phyloP scores from a whole-genome alignment of 2,113 vertebrate species.

The Oncorhynchus mykiss region DNA sequence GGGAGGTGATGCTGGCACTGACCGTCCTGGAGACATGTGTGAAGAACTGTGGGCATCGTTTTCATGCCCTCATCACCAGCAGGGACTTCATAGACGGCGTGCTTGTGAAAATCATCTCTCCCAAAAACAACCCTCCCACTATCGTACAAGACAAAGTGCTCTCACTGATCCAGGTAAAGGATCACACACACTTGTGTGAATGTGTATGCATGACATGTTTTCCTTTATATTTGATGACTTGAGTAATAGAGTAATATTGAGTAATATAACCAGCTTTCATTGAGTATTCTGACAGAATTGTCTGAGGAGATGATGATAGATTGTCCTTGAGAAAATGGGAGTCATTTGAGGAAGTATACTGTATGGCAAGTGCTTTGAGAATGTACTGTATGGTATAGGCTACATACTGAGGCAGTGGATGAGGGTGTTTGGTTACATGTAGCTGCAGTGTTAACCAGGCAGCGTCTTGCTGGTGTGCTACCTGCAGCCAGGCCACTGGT shows the following conservation, averaged over 20 bases:
- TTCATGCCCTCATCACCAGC: constrained; percentile 90
- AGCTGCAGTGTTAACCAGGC: constrained; percentile 24
- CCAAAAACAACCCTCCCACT: constrained; percentile 95
- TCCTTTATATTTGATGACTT: neutral
- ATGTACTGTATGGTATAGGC: no score
- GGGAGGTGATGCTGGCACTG: constrained; percentile 95
- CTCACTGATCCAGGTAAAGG: constrained; percentile 89
- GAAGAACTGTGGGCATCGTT: constrained; percentile 98
- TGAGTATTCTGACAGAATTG: neutral
- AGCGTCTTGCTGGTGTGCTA: constrained; percentile 26
- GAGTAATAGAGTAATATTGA: neutral
- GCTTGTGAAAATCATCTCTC: constrained; percentile 94
- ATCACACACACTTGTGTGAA: neutral
- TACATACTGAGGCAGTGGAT: neutral
- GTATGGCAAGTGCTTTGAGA: no score
- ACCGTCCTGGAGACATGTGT: constrained; percentile 97
- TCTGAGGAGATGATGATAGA: neutral
- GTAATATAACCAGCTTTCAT: neutral
- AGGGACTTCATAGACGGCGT: constrained; percentile 96
- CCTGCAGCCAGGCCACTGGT: constrained; percentile 18
- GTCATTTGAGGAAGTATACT: neutral
- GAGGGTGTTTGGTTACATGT: constrained; percentile 31
- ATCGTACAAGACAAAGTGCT: constrained; percentile 98
- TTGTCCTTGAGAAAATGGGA: neutral
- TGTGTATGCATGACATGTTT: neutral